Conservation (phyloP, 2,888 invertebrate genomes). For the Apoda limacodes region DNA sequence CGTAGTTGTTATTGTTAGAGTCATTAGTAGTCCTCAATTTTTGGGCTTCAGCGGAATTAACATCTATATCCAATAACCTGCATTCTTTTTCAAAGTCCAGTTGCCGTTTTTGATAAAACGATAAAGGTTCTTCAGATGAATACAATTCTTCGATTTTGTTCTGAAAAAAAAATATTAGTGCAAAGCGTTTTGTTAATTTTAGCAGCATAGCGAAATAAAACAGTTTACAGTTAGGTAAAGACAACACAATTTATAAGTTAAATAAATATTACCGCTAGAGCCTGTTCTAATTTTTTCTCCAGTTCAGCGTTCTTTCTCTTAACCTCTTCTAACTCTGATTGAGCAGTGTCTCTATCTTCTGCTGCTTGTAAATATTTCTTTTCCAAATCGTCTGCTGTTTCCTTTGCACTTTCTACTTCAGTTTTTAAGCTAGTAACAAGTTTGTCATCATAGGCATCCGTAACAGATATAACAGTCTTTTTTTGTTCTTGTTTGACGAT, state of each 20-base stretch:
- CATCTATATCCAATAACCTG: slow-evolving; percentile 53
- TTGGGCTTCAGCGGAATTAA: slow-evolving; percentile 49
- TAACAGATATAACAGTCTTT: slow-evolving; percentile 64
- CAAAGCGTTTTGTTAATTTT: slow-evolving; percentile 18
- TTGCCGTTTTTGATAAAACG: slow-evolving; percentile 58
- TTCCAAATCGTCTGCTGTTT: slow-evolving; percentile 83
- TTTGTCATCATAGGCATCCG: slow-evolving; percentile 72
- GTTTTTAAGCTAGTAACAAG: slow-evolving; percentile 77
- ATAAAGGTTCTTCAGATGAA: slow-evolving; percentile 50
- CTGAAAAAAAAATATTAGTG: slow-evolving; percentile 45
- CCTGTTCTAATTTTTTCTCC: slow-evolving; percentile 81
- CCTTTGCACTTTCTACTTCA: slow-evolving; percentile 82
- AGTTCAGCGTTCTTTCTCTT: slow-evolving; percentile 81
- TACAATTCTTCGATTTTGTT: slow-evolving; percentile 38
- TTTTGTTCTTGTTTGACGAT: slow-evolving; percentile 63
- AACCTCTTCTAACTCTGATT: slow-evolving; percentile 82
- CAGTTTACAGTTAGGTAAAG: slow-evolving; percentile 3
- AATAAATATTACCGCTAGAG: slow-evolving; percentile 61
- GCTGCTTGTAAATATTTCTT: slow-evolving; percentile 81
- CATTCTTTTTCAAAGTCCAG: slow-evolving; percentile 60
- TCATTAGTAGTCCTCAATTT: slow-evolving; percentile 34
- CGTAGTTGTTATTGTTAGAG: slow-evolving; percentile 4
- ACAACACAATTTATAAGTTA: no score
- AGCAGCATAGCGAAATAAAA: slow-evolving; percentile 8
- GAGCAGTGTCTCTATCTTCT: slow-evolving; percentile 80